A percentile compares a stretch with the other conserved stretches of the same genome.
These are phyloP conservation scores for Nansenia antarctica DNA, from an alignment of 2,113 vertebrate genomes.

Conservation along the genomic window DNA sequence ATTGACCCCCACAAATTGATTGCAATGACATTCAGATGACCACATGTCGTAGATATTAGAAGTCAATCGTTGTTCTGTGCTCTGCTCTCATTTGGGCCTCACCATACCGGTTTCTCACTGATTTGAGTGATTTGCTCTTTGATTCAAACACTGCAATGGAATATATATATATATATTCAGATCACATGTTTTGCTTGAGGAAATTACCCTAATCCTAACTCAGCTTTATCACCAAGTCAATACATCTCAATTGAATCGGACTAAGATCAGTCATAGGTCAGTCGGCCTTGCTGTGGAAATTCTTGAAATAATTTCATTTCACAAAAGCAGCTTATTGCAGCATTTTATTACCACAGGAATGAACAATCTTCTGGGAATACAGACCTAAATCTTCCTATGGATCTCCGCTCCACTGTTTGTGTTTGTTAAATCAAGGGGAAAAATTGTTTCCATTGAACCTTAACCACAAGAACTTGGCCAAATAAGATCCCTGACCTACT, in stretches of 20 bases:
- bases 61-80: not conserved
- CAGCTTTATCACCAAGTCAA: not conserved
- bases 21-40: slow-evolving; percentile 18
- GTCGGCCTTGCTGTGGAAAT: not conserved
- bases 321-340: slow-evolving; percentile 9
- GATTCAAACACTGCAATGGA: not conserved
- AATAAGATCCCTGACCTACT: slow-evolving; percentile 13
- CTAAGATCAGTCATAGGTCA: not conserved
- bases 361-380: slow-evolving; percentile 17
- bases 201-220: not conserved
- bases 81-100: slow-evolving; percentile 23
- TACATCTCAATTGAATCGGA: not conserved
- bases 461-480: slow-evolving; percentile 7
- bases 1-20: slow-evolving; percentile 21
- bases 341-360: not conserved
- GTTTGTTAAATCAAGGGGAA: slow-evolving; percentile 33
- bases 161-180: not conserved
- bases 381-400: not conserved
- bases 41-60: slow-evolving; percentile 3
- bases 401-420: slow-evolving; percentile 16
- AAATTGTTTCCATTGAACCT: slow-evolving; percentile 16
- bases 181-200: not conserved
- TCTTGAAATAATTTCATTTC: not conserved
- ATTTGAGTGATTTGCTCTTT: not conserved
- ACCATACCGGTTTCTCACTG: slow-evolving; percentile 8